Evolutionary conservation across 2,888 invertebrate genomes (phyloP).

Genomic region (Scaptomyza cyrtandrae): DNA sequence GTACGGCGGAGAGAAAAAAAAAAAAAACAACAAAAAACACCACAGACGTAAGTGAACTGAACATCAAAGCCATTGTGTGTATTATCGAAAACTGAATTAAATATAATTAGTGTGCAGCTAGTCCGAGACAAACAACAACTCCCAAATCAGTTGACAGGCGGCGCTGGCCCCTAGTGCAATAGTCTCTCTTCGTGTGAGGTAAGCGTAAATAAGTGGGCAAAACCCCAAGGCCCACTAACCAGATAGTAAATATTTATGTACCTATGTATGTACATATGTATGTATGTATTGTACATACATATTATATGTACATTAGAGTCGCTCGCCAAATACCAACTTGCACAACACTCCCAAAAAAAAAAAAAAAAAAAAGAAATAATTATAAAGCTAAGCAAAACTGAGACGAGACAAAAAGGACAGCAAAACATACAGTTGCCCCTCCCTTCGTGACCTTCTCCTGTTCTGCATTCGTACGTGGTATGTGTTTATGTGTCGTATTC

Average conservation of each 20-base stretch:
- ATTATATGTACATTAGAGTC: background rate
- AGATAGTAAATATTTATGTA: constrained; percentile 42
- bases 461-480: background rate
- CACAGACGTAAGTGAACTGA: background rate
- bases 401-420: constrained; percentile 5
- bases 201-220: constrained; percentile 47
- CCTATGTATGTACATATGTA: background rate
- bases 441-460: background rate
- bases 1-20: background rate
- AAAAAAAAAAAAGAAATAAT: background rate
- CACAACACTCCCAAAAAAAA: constrained; percentile 7
- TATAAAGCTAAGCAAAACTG: background rate
- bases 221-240: constrained; percentile 28
- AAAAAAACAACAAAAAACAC: background rate
- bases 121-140: constrained; percentile 17
- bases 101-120: constrained; percentile 20
- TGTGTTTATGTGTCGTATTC: too few species aligned
- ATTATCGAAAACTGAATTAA: constrained; percentile 2
- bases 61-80: background rate
- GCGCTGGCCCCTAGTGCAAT: constrained; percentile 36
- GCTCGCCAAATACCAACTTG: constrained; percentile 4
- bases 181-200: constrained; percentile 44
- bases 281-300: background rate
- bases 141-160: constrained; percentile 26
- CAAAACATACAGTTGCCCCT: background rate